phyloP scores from a whole-genome alignment of 2,797 vertebrate genomes.

The Xenopus petersii region DNA sequence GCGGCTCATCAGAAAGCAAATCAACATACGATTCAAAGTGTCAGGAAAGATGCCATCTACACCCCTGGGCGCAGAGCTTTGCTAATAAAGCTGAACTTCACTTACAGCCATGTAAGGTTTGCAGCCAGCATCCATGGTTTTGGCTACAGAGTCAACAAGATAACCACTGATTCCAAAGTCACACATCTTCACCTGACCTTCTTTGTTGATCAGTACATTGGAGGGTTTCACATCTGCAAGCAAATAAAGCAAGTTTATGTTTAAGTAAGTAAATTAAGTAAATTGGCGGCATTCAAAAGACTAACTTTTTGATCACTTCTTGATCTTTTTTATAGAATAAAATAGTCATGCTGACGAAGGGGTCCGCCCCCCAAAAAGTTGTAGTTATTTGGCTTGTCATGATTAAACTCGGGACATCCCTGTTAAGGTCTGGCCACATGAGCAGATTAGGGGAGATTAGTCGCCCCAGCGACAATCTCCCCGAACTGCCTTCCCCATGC shows the following conservation, averaged over 20 bases:
- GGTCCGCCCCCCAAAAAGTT: too few species aligned
- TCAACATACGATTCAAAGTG: background rate
- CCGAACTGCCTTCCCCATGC: too few species aligned
- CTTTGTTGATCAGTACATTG: slow-evolving; percentile 92
- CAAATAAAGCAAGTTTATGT: slow-evolving; percentile 6
- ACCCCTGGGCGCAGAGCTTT: background rate
- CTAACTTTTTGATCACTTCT: too few species aligned
- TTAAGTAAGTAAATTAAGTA: too few species aligned
- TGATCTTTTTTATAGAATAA: too few species aligned
- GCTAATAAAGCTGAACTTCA: slow-evolving; percentile 20
- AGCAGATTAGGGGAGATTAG: too few species aligned
- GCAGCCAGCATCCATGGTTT: slow-evolving; percentile 95
- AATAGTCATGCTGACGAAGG: too few species aligned
- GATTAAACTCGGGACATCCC: too few species aligned
- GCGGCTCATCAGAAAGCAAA: background rate
- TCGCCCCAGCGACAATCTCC: too few species aligned
- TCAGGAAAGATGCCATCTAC: background rate
- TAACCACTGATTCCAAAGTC: slow-evolving; percentile 97
- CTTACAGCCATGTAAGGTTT: slow-evolving; percentile 98
- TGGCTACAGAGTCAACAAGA: slow-evolving; percentile 93
- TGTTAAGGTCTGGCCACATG: too few species aligned
- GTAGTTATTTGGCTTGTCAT: too few species aligned
- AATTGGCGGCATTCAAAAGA: too few species aligned
- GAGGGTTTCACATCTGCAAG: slow-evolving; percentile 92
- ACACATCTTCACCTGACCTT: slow-evolving; percentile 97